Percentiles rank a stretch among this genome's conserved stretches.
Conservation (phyloP, 2,888 invertebrate genomes). For the Chironomus tentans region DNA sequence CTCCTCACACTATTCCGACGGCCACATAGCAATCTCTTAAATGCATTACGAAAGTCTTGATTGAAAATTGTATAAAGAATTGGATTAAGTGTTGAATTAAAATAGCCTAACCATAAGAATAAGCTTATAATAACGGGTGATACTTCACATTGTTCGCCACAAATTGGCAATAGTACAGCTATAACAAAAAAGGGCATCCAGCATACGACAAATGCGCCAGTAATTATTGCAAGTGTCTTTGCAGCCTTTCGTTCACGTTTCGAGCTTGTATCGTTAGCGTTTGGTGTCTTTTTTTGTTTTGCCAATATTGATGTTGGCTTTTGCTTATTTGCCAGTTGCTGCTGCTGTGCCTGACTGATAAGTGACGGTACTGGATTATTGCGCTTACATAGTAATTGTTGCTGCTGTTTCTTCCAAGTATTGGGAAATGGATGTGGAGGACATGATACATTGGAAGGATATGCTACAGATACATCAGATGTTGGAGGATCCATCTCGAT, state of each 20-base stretch:
- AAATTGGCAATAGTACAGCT: constrained; percentile 76
- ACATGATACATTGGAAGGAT: constrained; percentile 37
- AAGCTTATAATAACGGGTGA: constrained; percentile 65
- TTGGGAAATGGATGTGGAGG: constrained; percentile 33
- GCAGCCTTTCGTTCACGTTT: constrained; percentile 81
- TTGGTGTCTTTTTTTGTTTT: constrained; percentile 3
- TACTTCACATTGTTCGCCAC: constrained; percentile 58
- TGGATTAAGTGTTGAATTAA: constrained; percentile 84
- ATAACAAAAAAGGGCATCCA: constrained; percentile 93
- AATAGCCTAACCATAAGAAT: constrained; percentile 85
- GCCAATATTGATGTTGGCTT: constrained; percentile 18
- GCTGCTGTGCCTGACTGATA: constrained; percentile 1
- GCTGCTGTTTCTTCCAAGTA: constrained; percentile 37
- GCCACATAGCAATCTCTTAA: constrained; percentile 76
- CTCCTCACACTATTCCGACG: constrained; percentile 28
- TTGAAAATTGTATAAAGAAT: constrained; percentile 91
- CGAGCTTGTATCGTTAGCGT: constrained; percentile 33
- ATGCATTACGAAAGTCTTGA: constrained; percentile 84
- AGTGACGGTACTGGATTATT: neutral
- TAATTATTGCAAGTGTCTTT: constrained; percentile 83
- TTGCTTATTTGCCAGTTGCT: neutral
- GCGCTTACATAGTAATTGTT: constrained; percentile 33
- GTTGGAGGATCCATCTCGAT: constrained; percentile 46
- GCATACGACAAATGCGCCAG: constrained; percentile 86
- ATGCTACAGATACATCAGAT: constrained; percentile 44